Base-by-base conservation (phyloP, 2,113 vertebrate genomes). In the Piprites chloris region DNA sequence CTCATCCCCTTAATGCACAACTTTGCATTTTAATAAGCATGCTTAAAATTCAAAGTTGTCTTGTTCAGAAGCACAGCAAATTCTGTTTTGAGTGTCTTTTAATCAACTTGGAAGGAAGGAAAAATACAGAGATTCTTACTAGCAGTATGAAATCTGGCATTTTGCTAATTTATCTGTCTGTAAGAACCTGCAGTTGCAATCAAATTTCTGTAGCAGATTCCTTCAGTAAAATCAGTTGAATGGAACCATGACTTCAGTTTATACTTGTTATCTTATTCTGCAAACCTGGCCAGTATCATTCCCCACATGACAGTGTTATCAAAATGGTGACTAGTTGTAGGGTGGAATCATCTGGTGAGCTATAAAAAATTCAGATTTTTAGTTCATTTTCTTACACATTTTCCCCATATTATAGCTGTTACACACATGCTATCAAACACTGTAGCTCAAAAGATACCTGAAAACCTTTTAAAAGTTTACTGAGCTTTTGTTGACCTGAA, bases 11-110 rank as follows among this genome's bases (percentile, higher is more conserved):
- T 88, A 55, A 67, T 85, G 71, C 55, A 92, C 62, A 96, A 69
- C 53, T 91, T 78, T 80, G 55, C 85, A 93, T 95, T 94, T 96
- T 92, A 94, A 90, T 92, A 89, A 87, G 30, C 33, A 39, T 17
- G 26, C 56, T 84, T 93, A 80, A 95, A 95, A 73, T 83, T 96
- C 85, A 90, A 46, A 89, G n/a, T 69, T 90, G 15, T 63, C 61
- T 52, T 76, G 13, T 81, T 91, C 46, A 46, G 92, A 92, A 76
- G 74, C 41, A 87, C 90, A 95, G 41, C 20, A 83, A 82, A 74
- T 75, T 95, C 53, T 66, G 11, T 5, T 82, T 53, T 56, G 41
- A 13, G 28, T 46, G 10, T 69, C 47, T 95, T 63, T 87, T 85
- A 87, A 53, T 65, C 53, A 84, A 3, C 26, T 68, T 69, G 53